Percentiles rank a stretch among this genome's conserved stretches.
Conservation (phyloP, 2,113 vertebrate genomes). For the Uria aalge region DNA sequence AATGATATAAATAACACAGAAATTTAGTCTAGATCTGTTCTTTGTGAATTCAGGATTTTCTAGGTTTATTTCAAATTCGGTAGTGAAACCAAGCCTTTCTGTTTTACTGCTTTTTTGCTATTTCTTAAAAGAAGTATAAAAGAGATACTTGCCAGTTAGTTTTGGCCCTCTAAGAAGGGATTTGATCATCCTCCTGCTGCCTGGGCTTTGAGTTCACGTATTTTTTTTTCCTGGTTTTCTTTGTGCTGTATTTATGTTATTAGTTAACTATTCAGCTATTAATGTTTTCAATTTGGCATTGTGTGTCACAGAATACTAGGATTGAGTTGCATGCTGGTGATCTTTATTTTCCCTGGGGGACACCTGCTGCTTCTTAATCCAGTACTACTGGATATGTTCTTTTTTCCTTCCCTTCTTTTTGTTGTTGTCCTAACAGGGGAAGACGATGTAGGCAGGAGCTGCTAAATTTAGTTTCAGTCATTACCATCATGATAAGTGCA, state of each 20-base stretch:
- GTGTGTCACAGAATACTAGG: not conserved
- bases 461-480: not conserved
- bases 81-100: not conserved
- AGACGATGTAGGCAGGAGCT: not conserved
- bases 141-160: not conserved
- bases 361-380: not conserved
- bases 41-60: not conserved
- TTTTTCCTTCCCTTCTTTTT: not conserved
- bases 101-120: not conserved
- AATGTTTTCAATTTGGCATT: not conserved
- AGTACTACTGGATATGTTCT: not conserved
- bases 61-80: not conserved
- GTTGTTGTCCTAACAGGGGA: not conserved
- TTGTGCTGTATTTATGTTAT: not conserved
- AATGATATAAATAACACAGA: not conserved
- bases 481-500: not conserved
- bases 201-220: not conserved
- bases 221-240: not conserved
- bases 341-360: not conserved
- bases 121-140: not conserved
- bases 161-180: not conserved
- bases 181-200: not conserved
- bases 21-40: not conserved
- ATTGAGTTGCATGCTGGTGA: not conserved
- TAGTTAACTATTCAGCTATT: not conserved